Evolutionary conservation across 2,113 vertebrate species (phyloP).

Genomic region (Mus musculus): GRCm39 chr1:10068001-10068500

Average conservation of each 20-base stretch:
- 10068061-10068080: neutral
- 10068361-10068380: neutral
- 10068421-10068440: neutral
- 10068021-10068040: neutral
- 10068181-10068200: neutral
- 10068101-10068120: neutral
- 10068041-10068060: neutral
- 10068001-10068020: neutral
- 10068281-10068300: neutral
- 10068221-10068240: neutral
- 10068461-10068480: no score
- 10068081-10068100: neutral
- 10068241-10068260: neutral
- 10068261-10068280: no score
- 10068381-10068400: neutral
- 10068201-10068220: neutral
- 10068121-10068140: neutral
- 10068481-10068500: neutral
- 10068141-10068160: neutral
- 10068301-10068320: neutral
- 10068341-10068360: no score
- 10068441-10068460: neutral
- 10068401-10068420: neutral
- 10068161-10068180: neutral
- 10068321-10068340: neutral